Percentiles rank a stretch among this genome's conserved stretches.
These are phyloP conservation scores for Corticium candelabrum DNA, from an alignment of 37 sponge, comb jelly and placozoan genomes.

Conservation along the genomic window DNA sequence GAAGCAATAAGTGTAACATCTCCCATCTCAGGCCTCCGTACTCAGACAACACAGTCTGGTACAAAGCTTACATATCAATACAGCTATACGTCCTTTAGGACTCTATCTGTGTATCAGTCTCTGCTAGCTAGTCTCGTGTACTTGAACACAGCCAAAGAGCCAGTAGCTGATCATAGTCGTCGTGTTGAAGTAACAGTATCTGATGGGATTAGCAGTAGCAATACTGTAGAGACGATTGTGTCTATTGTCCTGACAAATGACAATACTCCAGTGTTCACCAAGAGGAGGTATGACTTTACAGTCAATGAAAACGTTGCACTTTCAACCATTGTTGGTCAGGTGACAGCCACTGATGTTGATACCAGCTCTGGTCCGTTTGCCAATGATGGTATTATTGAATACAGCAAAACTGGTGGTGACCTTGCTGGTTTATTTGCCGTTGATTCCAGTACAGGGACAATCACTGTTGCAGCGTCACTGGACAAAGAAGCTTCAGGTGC, in stretches of 20 bases:
- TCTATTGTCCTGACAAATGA: conserved; percentile 30
- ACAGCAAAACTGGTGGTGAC: conserved; percentile 42
- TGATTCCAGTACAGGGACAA: neutral
- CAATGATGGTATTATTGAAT: conserved; percentile 23
- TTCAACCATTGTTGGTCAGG: neutral
- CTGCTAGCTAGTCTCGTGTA: conserved; percentile 18
- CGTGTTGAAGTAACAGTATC: conserved; percentile 27
- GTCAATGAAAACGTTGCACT: conserved; percentile 29
- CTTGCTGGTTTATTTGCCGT: conserved; percentile 30
- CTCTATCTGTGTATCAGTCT: neutral
- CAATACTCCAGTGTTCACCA: conserved; percentile 43
- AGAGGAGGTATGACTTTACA: neutral
- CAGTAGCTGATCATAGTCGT: conserved; percentile 16
- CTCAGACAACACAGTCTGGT: neutral
- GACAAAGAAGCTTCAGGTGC: conserved; percentile 13
- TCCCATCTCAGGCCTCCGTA: neutral
- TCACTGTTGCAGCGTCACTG: neutral
- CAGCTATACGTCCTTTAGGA: neutral
- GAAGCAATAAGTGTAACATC: neutral
- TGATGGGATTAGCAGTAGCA: conserved; percentile 28
- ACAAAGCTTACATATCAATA: neutral
- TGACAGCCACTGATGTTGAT: conserved; percentile 39
- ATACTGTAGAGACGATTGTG: conserved; percentile 14
- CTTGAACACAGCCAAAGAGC: conserved; percentile 22
- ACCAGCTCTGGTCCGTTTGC: conserved; percentile 32